phyloP scores from a whole-genome alignment of 2,113 vertebrate species.

The Ceyx cyanopectus region DNA sequence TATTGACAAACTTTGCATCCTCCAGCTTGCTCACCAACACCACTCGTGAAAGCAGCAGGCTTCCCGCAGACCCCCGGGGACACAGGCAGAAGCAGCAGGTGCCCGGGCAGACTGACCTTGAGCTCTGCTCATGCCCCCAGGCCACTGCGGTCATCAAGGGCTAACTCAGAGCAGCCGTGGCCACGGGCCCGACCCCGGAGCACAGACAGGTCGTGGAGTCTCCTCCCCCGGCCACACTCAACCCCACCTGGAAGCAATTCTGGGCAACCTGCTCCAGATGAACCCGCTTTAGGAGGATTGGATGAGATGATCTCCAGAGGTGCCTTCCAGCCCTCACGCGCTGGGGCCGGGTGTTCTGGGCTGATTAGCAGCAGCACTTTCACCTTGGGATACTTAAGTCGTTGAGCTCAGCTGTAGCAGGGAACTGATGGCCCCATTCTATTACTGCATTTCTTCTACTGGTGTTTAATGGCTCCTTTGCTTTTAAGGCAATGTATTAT shows the following conservation, averaged over 20 bases:
- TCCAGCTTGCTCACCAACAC: neutral
- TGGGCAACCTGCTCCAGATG: too few species aligned
- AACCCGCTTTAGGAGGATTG: too few species aligned
- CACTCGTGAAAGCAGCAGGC: neutral
- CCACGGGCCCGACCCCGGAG: too few species aligned
- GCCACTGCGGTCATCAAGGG: neutral
- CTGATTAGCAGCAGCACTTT: neutral
- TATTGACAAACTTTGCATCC: neutral
- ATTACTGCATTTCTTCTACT: neutral
- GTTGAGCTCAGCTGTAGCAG: neutral
- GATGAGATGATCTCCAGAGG: too few species aligned
- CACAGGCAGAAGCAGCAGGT: accelerated
- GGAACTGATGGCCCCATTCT: neutral
- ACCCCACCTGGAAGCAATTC: too few species aligned
- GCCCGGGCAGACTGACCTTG: neutral
- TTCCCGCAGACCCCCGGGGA: accelerated
- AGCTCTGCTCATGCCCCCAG: neutral
- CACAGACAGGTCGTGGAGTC: too few species aligned
- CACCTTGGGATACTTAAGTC: neutral
- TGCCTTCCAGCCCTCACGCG: too few species aligned
- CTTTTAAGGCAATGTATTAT: neutral
- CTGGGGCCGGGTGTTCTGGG: too few species aligned
- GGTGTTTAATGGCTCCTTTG: neutral
- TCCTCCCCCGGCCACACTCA: too few species aligned
- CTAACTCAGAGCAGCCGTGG: neutral